Percentiles rank a stretch among this genome's conserved stretches.
These are phyloP conservation scores for Crossocerus cetratus DNA, from an alignment of 2,888 invertebrate genomes.

Conservation along the genomic window DNA sequence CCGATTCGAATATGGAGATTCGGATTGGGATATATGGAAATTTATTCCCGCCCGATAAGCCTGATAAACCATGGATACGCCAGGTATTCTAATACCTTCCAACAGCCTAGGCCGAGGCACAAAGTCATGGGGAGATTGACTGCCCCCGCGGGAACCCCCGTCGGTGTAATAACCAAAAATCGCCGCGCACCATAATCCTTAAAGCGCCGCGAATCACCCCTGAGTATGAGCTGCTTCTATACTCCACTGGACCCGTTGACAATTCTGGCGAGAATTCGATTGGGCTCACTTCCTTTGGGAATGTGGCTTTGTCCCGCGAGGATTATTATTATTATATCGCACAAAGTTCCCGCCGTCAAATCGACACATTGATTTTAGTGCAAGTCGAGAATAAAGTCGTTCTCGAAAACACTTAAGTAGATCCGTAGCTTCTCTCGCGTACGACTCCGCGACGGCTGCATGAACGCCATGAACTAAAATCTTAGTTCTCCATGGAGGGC, in stretches of 20 bases:
- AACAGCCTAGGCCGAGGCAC: conserved; percentile 51
- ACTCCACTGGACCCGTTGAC: background rate
- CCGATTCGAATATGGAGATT: conserved; percentile 63
- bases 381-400: background rate
- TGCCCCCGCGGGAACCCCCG: conserved; percentile 36
- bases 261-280: background rate
- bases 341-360: background rate
- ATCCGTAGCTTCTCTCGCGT: background rate
- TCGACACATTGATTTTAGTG: background rate
- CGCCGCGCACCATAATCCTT: conserved; percentile 21
- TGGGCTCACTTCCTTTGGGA: conserved; percentile 1
- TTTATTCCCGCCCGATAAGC: conserved; percentile 62
- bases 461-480: background rate
- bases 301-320: background rate
- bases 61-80: conserved; percentile 63
- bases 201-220: conserved; percentile 21
- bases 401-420: background rate
- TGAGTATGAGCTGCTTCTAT: conserved; percentile 10
- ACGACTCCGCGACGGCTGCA: background rate
- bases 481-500: background rate
- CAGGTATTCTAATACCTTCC: conserved; percentile 55
- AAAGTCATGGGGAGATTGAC: conserved; percentile 60
- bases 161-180: conserved; percentile 53
- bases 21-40: conserved; percentile 65
- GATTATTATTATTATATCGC: background rate